phyloP scores from a whole-genome alignment of 1,140 invertebrate species.

The Thrips palmi region DNA sequence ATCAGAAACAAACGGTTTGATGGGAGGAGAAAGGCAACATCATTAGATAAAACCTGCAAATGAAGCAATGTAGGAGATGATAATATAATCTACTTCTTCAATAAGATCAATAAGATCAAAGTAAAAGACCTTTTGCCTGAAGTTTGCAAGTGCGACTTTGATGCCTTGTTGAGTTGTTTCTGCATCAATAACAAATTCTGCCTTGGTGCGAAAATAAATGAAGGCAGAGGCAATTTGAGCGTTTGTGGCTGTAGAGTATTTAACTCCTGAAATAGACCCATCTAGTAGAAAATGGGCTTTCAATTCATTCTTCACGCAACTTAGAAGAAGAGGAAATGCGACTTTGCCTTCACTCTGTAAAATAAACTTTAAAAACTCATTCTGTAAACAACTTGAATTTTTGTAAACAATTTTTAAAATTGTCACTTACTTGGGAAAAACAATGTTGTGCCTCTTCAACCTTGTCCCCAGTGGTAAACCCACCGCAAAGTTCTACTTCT shows the following conservation, averaged over 20 bases:
- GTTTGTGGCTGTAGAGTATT: constrained; percentile 19
- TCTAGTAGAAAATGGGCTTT: constrained; percentile 42
- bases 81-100: constrained; percentile 5
- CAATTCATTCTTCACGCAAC: constrained; percentile 23
- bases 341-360: background rate
- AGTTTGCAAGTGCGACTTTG: constrained; percentile 20
- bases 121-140: constrained; percentile 6
- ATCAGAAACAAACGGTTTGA: constrained; percentile 36
- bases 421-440: constrained; percentile 47
- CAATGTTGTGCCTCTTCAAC: constrained; percentile 14
- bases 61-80: constrained; percentile 10
- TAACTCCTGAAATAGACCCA: constrained; percentile 21
- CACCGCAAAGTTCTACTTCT: constrained; percentile 52
- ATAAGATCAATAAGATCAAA: background rate
- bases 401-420: constrained; percentile 5
- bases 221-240: constrained; percentile 5
- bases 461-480: constrained; percentile 38
- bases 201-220: constrained; percentile 20
- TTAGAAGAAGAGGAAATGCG: background rate
- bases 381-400: background rate
- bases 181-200: constrained; percentile 18
- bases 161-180: constrained; percentile 22
- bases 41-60: constrained; percentile 37
- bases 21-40: constrained; percentile 40
- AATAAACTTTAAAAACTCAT: background rate